Evolutionary conservation across 2,888 invertebrate species (phyloP).

Genomic region (Amiota minor): DNA sequence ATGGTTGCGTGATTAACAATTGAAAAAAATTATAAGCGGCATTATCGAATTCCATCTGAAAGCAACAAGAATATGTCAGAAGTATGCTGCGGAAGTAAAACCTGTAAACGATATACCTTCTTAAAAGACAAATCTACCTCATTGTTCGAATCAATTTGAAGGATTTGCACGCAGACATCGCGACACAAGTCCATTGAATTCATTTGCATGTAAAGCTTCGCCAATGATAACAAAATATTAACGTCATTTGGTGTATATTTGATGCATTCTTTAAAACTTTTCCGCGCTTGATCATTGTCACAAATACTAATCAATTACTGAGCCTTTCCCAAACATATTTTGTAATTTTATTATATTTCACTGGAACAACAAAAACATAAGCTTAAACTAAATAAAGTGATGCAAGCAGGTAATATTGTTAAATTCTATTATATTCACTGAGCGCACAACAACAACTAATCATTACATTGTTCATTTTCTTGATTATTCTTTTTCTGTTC

Average conservation of each 20-base stretch:
- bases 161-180: constrained; percentile 85
- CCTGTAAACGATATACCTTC: constrained; percentile 75
- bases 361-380: no score
- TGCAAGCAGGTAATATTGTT: no score
- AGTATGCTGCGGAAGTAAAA: not conserved
- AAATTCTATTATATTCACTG: constrained; percentile 36
- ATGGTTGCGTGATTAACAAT: constrained; percentile 85
- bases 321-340: constrained; percentile 83
- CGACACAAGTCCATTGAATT: constrained; percentile 91
- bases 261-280: constrained; percentile 89
- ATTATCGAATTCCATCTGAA: constrained; percentile 89
- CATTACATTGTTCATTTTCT: no score
- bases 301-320: constrained; percentile 79
- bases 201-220: constrained; percentile 87
- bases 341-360: constrained; percentile 49
- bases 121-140: constrained; percentile 96
- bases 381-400: no score
- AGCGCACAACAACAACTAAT: no score
- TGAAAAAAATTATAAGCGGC: constrained; percentile 93
- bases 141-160: constrained; percentile 90
- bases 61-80: constrained; percentile 5
- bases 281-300: constrained; percentile 84
- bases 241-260: constrained; percentile 85
- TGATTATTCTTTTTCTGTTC: no score
- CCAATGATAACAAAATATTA: constrained; percentile 81